Base-by-base conservation (phyloP, 2,797 vertebrate species). In the Sparus aurata region DNA sequence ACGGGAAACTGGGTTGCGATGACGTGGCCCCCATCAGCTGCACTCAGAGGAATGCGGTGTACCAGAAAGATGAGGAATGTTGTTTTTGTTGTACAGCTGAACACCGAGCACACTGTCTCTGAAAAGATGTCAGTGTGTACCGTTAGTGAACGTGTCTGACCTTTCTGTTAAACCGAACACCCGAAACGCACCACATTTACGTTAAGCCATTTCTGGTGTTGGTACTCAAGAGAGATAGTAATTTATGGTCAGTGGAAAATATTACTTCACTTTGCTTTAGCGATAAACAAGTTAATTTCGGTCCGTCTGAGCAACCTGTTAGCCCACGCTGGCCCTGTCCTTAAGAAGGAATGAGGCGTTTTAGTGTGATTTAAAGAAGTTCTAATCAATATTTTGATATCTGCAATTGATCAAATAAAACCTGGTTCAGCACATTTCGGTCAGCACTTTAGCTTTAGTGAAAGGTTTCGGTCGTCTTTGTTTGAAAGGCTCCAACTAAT, bases 81-180 rank as follows among this genome's bases (percentile, higher is more conserved):
- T 87, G 72, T 76, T 72, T 53, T 66, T 76, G 47, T 65, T 74
- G 58, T 50, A 45, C 15, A 57, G 18, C 43, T 5, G 34, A 83
- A 80, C 65, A 67, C 43, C 0, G 13, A 23, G 41, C 7, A 53
- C 46, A 11, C 20, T 53, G 16, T 55, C 53, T 75, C 13, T 27
- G 12, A 50, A 49, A 43, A 5, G 34, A 57, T 23, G 15, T 30
- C 43, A 12, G 12, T 0, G 12, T 2, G 67, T 52, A 49, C 57
- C 22, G 22, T 41, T 16, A 17, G 18, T 50, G 5, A 13, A 59
- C 25, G 17, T n/a, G 47, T 75, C 22, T 43, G 59, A 65, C 12
- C 20, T 60, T 69, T 59, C 11, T 18, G 30, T 73, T 52, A 46
- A 75, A 30, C 13, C 27, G 72, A 68, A 54, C 69, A 62, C 3